Evolutionary conservation across 2,113 vertebrate species (phyloP).

Genomic region (Furnarius figulus): DNA sequence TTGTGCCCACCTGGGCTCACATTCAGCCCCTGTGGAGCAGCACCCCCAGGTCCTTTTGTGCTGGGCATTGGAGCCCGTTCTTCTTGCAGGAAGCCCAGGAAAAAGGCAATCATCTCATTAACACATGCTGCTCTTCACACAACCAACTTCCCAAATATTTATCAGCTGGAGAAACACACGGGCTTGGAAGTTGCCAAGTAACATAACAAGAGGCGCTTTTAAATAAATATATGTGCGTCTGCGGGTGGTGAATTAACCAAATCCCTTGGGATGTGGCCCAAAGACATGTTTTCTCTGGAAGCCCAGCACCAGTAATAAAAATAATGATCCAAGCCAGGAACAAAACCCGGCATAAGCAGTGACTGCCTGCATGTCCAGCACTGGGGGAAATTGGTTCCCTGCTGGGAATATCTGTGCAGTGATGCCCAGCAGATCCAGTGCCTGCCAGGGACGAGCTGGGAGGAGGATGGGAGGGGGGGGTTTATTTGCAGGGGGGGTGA

Average conservation of each 20-base stretch:
- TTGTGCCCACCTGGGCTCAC: neutral
- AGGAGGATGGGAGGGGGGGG: neutral
- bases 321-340: neutral
- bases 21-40: neutral
- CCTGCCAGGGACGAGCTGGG: accelerated
- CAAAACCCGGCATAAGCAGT: neutral
- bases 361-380: neutral
- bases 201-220: conserved; percentile 49
- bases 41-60: neutral
- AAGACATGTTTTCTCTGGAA: conserved; percentile 35
- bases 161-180: conserved; percentile 53
- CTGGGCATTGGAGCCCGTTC: accelerated
- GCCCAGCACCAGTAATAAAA: neutral
- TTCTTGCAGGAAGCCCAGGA: neutral
- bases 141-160: conserved; percentile 58
- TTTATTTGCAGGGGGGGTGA: neutral
- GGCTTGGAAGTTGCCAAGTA: conserved; percentile 52
- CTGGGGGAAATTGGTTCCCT: neutral
- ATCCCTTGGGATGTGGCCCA: conserved; percentile 43
- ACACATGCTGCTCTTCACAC: conserved; percentile 14
- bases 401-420: neutral
- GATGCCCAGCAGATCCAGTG: accelerated
- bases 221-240: conserved; percentile 35
- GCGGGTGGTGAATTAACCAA: conserved; percentile 47
- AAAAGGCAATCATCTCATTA: neutral